Evolutionary conservation across 2,113 vertebrate species (phyloP).

Genomic region (Zosterops lateralis): DNA sequence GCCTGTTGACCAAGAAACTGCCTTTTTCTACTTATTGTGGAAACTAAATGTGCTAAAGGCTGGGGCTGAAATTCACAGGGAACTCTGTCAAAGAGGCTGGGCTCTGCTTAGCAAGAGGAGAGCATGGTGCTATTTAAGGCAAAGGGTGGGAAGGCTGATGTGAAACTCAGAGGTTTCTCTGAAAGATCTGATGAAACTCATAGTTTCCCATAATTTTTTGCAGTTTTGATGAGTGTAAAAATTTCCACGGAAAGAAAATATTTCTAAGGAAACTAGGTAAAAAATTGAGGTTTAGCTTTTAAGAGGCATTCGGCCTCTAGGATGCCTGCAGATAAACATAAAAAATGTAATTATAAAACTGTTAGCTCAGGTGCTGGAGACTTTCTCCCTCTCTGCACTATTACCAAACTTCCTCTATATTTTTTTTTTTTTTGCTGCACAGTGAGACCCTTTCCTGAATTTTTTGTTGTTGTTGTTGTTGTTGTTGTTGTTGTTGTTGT

Average conservation of each 20-base stretch:
- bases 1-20: neutral
- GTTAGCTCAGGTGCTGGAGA: neutral
- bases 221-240: neutral
- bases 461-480: too few relatives aligned
- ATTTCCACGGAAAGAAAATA: neutral
- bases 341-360: neutral
- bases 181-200: neutral
- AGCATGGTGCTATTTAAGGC: fast-evolving
- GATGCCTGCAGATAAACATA: neutral
- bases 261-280: neutral
- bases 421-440: neutral
- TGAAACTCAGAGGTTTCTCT: neutral
- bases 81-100: neutral
- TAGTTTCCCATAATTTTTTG: neutral
- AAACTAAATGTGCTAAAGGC: neutral
- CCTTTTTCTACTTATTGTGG: neutral
- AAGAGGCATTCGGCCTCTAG: neutral
- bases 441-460: neutral
- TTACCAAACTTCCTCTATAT: neutral
- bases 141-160: neutral
- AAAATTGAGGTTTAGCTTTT: neutral
- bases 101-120: too few relatives aligned
- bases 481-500: too few relatives aligned
- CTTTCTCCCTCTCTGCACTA: neutral
- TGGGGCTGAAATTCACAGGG: neutral